A percentile compares a stretch with the other conserved stretches of the same genome.
Conservation (phyloP, 2,113 vertebrate species). For the Platichthys stellatus region DNA sequence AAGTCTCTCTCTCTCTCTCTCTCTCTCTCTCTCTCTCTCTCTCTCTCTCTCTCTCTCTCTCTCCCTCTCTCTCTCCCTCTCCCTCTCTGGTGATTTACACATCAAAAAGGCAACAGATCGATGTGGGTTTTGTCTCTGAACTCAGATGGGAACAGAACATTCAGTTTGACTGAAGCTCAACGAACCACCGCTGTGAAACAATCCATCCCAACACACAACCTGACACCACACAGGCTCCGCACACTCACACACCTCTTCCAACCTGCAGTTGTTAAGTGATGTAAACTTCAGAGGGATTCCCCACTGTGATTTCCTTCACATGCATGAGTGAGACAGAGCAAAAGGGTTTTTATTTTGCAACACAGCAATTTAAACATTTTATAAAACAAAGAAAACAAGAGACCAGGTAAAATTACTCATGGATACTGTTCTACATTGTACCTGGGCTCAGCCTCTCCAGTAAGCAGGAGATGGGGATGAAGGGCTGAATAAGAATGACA, state of each 20-base stretch:
- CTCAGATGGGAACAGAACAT: conserved; percentile 61
- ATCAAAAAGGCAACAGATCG: conserved; percentile 11
- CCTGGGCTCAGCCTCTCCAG: neutral
- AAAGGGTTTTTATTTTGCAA: too few relatives aligned
- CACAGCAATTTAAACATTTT: too few relatives aligned
- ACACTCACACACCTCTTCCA: neutral
- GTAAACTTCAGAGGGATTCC: neutral
- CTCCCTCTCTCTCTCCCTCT: neutral
- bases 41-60: neutral
- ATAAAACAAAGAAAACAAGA: neutral
- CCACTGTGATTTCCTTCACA: neutral
- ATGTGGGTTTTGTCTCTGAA: conserved; percentile 26
- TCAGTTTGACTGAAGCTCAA: conserved; percentile 31
- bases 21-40: neutral
- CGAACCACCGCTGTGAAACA: conserved; percentile 36
- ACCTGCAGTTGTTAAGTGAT: conserved; percentile 5
- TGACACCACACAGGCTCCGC: neutral
- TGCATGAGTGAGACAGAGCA: neutral
- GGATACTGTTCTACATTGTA: neutral
- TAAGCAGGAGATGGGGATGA: neutral
- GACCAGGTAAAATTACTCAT: neutral
- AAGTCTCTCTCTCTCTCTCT: too few relatives aligned
- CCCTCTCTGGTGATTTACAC: conserved; percentile 19
- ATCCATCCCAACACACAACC: neutral
- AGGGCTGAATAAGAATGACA: neutral